Conservation (phyloP, 2,888 invertebrate species). For the Catotricha subobsoleta region DNA sequence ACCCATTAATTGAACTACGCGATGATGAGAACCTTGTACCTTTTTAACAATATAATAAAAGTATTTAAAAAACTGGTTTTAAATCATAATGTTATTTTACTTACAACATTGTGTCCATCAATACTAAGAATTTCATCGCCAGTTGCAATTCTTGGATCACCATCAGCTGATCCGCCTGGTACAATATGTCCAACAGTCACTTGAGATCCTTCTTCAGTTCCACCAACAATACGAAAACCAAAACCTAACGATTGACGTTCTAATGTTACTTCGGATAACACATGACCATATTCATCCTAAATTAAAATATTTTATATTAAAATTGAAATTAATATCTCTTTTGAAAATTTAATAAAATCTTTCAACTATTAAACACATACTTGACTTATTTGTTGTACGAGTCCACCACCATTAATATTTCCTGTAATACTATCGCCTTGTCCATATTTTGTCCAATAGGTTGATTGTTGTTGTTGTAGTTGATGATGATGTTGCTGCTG, state of each 20-base stretch:
- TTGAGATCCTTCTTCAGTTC: conserved; percentile 92
- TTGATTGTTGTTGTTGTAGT: background rate
- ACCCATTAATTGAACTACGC: conserved; percentile 85
- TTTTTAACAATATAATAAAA: conserved; percentile 19
- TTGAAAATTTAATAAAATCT: too few relatives aligned
- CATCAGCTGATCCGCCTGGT: conserved; percentile 82
- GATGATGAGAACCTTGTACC: conserved; percentile 71
- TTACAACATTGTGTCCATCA: conserved; percentile 63
- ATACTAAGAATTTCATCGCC: conserved; percentile 92
- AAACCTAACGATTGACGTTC: conserved; percentile 87
- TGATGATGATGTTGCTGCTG: conserved; percentile 2
- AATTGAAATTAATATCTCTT: too few relatives aligned
- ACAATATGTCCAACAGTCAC: conserved; percentile 95
- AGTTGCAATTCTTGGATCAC: conserved; percentile 75
- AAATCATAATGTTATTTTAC: too few relatives aligned
- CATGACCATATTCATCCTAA: conserved; percentile 16
- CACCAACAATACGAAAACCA: conserved; percentile 95
- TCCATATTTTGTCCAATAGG: conserved; percentile 5
- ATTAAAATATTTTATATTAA: conserved; percentile 5
- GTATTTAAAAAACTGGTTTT: background rate
- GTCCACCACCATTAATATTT: background rate
- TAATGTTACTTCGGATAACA: conserved; percentile 42
- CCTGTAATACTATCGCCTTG: background rate
- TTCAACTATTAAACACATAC: too few relatives aligned
- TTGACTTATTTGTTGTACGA: background rate